Base-by-base conservation (phyloP, 1,140 invertebrate species). In the Ceratina japonica region DNA sequence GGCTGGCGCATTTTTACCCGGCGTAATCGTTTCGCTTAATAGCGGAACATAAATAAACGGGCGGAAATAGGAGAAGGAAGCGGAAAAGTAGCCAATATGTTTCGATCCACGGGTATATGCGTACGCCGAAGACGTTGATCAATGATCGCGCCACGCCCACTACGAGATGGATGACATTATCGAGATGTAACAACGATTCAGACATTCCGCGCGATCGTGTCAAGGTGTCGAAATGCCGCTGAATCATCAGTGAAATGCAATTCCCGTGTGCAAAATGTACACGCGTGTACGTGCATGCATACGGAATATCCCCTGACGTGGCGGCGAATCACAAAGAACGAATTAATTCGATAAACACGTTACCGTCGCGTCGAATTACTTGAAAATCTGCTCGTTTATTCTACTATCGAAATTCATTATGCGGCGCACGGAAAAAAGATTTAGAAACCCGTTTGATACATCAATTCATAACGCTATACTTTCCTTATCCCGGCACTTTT, bases 111-210 rank as follows among this genome's bases (percentile, higher is more conserved):
- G 49, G n/a, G 54, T 44, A 10, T 44, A 44, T 44, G 37, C 37
- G 37, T 44, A 10, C 37, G 5, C 37, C 61, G 2, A 64, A 74
- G 72, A 64, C 44, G 44, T 54, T 74, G 72, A 74, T 74, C 61
- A 54, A 74, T 74, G 72, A 74, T 64, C 59, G 24, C 7, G 54
- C 24, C 61, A 54, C 61, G 61, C 72, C 72, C n/a, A 37, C 61
- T 54, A 64, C 49, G 24, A 49, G 24, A 74, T 54, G 61, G 58
- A 74, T 54, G 72, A 74, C 72, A 63, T 37, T 64, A 74, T 74
- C 61, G 72, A 44, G 37, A 64, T 51, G 51, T 31, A 64, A 54
- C 72, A 37, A 64, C 61, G 61, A 74, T 44, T 54, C 18, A 22
- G n/a, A 64, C 44, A 37, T 22, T 44, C 3, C n/a, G 54, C 15